Base-by-base conservation (phyloP, 2,888 invertebrate genomes). In the Sesia apiformis region DNA sequence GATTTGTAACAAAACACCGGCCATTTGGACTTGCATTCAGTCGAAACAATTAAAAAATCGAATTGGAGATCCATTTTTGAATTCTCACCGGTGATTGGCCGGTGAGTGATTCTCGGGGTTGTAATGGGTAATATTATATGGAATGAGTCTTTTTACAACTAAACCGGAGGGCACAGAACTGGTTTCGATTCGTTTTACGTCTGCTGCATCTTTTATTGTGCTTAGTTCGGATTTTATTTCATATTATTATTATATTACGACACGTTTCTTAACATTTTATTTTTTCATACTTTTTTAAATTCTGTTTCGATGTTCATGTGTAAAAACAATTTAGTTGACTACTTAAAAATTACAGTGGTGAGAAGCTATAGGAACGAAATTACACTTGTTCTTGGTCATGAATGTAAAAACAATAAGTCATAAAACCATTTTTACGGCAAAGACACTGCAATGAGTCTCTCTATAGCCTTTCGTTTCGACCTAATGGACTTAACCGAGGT, bases 121-220 rank as follows among this genome's bases (percentile, higher is more conserved):
- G 85, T 86, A 86, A 86, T 86, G 83, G 85, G 82, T 78, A 85
- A 87, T 88, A 84, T 84, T 85, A 84, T 84, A 84, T 80, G 84
- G 80, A 87, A 88, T 83, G 84, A 76, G 79, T 76, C 74, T 86
- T 85, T 88, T 88, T 85, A 88, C 82, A 85, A 79, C 86, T 85
- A 84, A 81, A 82, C 78, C 79, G 77, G 75, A 77, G 76, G 74
- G 65, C 76, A n/a, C n/a, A 78, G 72, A 83, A 86, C 88, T 66
- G 85, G 87, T 87, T 84, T 71, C 67, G 70, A 78, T 78, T 78
- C 80, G 76, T 79, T 83, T 80, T 76, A 79, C 69, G 78, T 74
- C 74, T 72, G 74, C 81, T 79, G 78, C 76, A 75, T 81, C 84
- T 23, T 50, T 84, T 84, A 83, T 83, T 82, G 74, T 77, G 74